These are phyloP conservation scores for Eucidaris tribuloides DNA, from an alignment of 35 echinoderm and acorn worm genomes.

Conservation along the genomic window DNA sequence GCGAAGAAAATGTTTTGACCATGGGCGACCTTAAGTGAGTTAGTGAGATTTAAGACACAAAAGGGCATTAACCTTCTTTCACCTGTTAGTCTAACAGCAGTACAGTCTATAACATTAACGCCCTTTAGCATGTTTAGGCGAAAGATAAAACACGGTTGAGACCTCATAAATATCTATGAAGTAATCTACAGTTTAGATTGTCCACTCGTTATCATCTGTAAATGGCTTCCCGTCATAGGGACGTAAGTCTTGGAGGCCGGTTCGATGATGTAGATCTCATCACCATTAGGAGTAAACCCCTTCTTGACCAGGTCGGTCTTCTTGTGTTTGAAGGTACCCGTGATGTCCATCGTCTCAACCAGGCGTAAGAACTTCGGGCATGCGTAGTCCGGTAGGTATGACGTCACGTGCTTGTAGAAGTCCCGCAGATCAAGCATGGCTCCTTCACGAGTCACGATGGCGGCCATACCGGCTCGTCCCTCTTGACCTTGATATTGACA, in stretches of 20 bases:
- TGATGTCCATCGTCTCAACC: constrained; percentile 47
- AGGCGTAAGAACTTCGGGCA: constrained; percentile 66
- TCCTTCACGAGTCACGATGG: constrained; percentile 11
- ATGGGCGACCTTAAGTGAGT: too few species aligned
- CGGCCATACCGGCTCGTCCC: constrained; percentile 51
- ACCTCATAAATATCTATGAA: too few species aligned
- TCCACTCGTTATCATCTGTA: neutral
- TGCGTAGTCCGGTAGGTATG: constrained; percentile 46
- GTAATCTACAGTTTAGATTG: constrained; percentile 1
- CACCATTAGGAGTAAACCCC: constrained; percentile 55
- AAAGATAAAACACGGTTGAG: too few species aligned
- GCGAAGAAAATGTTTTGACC: too few species aligned
- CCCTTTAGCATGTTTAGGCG: too few species aligned
- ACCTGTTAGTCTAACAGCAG: too few species aligned
- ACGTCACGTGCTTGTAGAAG: constrained; percentile 44
- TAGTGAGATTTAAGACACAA: too few species aligned
- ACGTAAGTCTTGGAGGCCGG: constrained; percentile 34
- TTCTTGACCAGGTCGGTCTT: constrained; percentile 65
- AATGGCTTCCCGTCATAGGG: neutral
- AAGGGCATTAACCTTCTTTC: too few species aligned
- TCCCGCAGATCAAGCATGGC: constrained; percentile 11
- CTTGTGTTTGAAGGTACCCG: constrained; percentile 74
- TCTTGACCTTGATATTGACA: constrained; percentile 28
- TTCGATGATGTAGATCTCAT: constrained; percentile 52
- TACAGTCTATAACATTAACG: too few species aligned